Evolutionary conservation across 2,797 vertebrate species (phyloP), one percentile per base, ranked within the genome.

Genomic region (Pogonophryne albipinna): DNA sequence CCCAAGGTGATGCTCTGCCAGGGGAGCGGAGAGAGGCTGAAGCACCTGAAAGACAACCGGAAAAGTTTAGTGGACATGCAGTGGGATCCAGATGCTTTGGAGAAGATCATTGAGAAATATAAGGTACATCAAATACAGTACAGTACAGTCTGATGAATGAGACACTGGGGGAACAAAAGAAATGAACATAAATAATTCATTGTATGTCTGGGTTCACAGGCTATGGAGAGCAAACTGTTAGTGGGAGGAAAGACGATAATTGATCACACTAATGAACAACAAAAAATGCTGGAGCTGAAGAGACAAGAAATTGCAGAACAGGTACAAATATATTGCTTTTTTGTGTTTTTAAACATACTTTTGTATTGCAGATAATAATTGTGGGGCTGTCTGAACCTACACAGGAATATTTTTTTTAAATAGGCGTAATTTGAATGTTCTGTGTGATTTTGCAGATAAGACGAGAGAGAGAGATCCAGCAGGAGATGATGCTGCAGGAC

Each of bases 261-360:
- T 75, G 98, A 99, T 87, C 98, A 99, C 92, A 99, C 98, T 60
- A 99, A 99, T 0, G 97, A 99, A 85, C 98, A 99, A 85, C 98
- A 99, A 86, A 99, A 95, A 86, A 97, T 97, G 96, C 81, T 99
- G 90, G 97, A 98, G 90, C 93, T 97, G 85, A 97, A 95, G 94
- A 95, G 95, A 45, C 97, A 98, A 76, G 98, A 99, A 88, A 99
- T 99, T 42, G 95, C 97, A 0, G 97, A 97, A 83, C 97, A 98
- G 96, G 97, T 98, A 27, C 59, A n/a, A 52, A 23, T 27, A 60
- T 56, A 31, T 45, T 9, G 20, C 38, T 10, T n/a, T 57, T 11
- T 20, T 51, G n/a, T 41, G 4, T 20, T 50, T 11, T 20, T 51
- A 47, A 71, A 47, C 23, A 49, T 15, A 3, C 4, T 50, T 63